Evolutionary conservation across 2,888 invertebrate genomes (phyloP).

Genomic region (Drosophila mimica): DNA sequence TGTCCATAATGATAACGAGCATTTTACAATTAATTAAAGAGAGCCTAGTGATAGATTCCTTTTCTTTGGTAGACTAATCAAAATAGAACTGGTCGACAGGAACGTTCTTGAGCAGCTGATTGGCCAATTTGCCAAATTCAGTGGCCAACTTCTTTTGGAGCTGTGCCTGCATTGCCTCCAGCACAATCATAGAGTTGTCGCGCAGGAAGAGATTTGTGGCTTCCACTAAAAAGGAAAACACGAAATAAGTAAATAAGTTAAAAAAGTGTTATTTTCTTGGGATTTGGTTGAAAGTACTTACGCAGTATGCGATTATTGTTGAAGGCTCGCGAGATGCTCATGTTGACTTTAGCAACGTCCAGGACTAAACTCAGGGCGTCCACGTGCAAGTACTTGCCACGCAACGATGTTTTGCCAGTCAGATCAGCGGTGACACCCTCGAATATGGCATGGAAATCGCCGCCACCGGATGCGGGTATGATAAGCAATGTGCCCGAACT

Average conservation of each 20-base stretch:
- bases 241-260: background rate
- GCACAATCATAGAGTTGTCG: constrained; percentile 89
- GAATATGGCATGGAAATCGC: constrained; percentile 89
- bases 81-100: constrained; percentile 87
- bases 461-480: constrained; percentile 90
- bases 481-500: constrained; percentile 90
- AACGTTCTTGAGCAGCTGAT: constrained; percentile 88
- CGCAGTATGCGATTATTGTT: constrained; percentile 90
- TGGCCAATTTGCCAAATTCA: constrained; percentile 88
- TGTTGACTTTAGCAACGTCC: constrained; percentile 87
- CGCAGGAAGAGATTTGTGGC: constrained; percentile 90
- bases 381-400: constrained; percentile 87
- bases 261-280: no score
- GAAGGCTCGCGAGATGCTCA: constrained; percentile 89
- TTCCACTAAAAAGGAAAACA: constrained; percentile 86
- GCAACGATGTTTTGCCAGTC: constrained; percentile 87
- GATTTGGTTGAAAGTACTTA: constrained; percentile 84
- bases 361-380: constrained; percentile 88
- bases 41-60: constrained; percentile 37
- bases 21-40: constrained; percentile 66
- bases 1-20: constrained; percentile 48
- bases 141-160: constrained; percentile 88
- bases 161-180: constrained; percentile 89
- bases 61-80: constrained; percentile 49
- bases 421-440: constrained; percentile 87